Evolutionary conservation across 1,140 invertebrate genomes (phyloP).

Genomic region (Procambarus clarkii): DNA sequence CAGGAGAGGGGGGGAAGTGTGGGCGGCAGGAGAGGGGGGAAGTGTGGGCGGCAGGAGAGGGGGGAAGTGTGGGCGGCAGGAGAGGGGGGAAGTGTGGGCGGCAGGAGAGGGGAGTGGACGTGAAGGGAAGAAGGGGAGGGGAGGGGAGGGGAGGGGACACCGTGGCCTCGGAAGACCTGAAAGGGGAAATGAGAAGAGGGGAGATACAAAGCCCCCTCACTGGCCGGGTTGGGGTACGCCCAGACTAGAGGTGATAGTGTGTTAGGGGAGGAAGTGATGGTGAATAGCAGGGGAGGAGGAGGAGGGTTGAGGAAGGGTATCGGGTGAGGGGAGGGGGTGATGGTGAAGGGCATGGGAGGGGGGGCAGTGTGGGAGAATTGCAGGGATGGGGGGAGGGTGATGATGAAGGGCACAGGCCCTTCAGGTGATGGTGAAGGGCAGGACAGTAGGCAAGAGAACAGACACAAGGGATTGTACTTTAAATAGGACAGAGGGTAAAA

Average conservation of each 20-base stretch:
- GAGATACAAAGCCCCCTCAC: no score
- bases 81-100: no score
- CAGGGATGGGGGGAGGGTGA: neutral
- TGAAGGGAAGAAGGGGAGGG: neutral
- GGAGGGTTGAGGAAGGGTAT: neutral
- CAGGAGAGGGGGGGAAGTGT: no score
- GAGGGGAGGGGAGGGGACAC: neutral
- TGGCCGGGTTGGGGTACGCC: no score
- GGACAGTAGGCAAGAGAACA: neutral
- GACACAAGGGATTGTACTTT: neutral
- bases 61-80: no score
- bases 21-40: no score
- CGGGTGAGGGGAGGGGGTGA: neutral
- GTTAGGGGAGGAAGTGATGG: no score
- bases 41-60: no score
- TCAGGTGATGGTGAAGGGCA: neutral
- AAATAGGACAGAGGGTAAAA: neutral
- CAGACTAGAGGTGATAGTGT: no score
- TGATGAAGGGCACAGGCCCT: neutral
- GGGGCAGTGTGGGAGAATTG: neutral
- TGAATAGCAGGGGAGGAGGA: no score
- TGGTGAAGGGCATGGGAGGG: neutral
- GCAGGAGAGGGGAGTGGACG: neutral
- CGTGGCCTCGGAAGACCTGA: no score
- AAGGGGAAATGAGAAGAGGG: neutral